phyloP scores from a whole-genome alignment of 2,113 vertebrate genomes.

The Polypterus bichir region DNA sequence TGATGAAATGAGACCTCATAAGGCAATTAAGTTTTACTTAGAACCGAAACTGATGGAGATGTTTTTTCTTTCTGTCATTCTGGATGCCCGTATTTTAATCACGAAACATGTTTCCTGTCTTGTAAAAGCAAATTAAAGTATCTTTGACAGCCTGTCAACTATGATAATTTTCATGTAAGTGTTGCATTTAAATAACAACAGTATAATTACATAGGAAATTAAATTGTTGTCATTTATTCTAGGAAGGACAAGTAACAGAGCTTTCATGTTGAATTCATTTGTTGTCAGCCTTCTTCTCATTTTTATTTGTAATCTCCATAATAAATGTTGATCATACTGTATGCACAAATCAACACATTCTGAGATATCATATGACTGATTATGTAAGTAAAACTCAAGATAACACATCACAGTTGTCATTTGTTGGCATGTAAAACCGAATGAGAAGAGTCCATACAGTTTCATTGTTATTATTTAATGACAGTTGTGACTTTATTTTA shows the following conservation, averaged over 20 bases:
- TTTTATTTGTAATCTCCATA: too few species aligned
- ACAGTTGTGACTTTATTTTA: too few species aligned
- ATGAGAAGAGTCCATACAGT: too few species aligned
- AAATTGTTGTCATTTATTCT: conserved; percentile 64
- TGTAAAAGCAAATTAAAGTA: conserved; percentile 47
- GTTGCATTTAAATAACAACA: conserved; percentile 77
- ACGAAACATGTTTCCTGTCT: conserved; percentile 24
- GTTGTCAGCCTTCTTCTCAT: background rate
- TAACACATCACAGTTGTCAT: too few species aligned
- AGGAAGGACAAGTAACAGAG: conserved; percentile 37
- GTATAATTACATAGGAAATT: conserved; percentile 75
- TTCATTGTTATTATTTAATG: too few species aligned
- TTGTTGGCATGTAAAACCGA: too few species aligned
- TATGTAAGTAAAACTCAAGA: too few species aligned
- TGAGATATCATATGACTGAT: too few species aligned
- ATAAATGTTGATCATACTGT: too few species aligned
- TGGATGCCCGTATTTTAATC: conserved; percentile 5
- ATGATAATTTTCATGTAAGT: conserved; percentile 42
- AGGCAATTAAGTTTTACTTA: conserved; percentile 73
- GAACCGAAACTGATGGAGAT: conserved; percentile 41
- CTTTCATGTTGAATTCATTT: conserved; percentile 2
- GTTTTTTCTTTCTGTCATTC: too few species aligned
- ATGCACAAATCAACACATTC: too few species aligned
- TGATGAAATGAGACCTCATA: conserved; percentile 57
- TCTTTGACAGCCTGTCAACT: conserved; percentile 48